These are phyloP conservation scores for Thermophis baileyi DNA, from an alignment of 2,113 vertebrate genomes.

Conservation along the genomic window DNA sequence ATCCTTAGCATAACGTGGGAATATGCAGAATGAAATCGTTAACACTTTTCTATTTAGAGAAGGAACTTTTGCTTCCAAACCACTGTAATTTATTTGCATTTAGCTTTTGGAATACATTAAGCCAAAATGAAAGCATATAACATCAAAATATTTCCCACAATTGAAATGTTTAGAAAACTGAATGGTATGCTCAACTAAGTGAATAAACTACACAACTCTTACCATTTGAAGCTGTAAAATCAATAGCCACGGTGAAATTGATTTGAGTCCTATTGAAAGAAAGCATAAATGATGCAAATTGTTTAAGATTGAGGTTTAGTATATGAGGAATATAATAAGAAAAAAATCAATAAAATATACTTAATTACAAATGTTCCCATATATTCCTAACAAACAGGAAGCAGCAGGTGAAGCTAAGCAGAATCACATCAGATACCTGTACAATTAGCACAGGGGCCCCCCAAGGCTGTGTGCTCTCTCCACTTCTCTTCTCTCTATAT, in stretches of 20 bases:
- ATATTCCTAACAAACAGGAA: too few relatives aligned
- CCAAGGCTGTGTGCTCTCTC: too few relatives aligned
- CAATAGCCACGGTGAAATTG: conserved; percentile 98
- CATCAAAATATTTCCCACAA: neutral
- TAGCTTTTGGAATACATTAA: neutral
- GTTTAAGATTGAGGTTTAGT: neutral
- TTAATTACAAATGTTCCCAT: neutral
- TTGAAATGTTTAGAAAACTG: neutral
- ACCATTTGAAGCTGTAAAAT: conserved; percentile 99
- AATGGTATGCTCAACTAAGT: neutral
- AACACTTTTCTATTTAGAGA: neutral
- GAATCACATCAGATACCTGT: too few relatives aligned
- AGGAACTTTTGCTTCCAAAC: neutral
- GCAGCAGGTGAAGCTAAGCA: too few relatives aligned
- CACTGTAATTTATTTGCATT: neutral
- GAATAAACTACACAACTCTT: conserved; percentile 62
- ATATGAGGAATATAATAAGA: neutral
- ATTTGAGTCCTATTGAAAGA: conserved; percentile 90
- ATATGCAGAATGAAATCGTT: neutral
- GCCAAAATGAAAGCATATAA: neutral
- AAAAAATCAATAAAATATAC: neutral
- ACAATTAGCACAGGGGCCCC: too few relatives aligned
- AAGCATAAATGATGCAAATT: conserved; percentile 44
- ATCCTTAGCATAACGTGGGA: neutral
- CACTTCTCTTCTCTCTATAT: too few relatives aligned